phyloP scores from a whole-genome alignment of 30 jellyfish, hydroid and myxozoan species.

The Aurelia sp. region DNA sequence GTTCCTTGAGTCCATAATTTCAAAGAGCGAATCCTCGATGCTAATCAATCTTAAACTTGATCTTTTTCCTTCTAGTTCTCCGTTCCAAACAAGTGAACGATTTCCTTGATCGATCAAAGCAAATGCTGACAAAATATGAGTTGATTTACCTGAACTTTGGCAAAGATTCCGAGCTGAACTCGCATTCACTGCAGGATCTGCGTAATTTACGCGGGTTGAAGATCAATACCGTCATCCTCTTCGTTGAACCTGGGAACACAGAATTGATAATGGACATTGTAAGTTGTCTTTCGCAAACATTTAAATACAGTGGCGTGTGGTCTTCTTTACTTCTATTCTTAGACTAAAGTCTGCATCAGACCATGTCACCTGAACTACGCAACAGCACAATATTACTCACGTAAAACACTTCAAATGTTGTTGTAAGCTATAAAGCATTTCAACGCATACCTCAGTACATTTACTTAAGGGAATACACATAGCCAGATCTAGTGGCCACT shows the following conservation, averaged over 20 bases:
- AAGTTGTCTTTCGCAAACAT: not conserved
- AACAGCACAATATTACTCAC: no score
- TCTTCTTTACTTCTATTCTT: no score
- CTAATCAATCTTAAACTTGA: not conserved
- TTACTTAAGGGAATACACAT: no score
- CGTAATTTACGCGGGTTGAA: constrained; percentile 17
- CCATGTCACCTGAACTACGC: no score
- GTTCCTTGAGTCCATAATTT: no score
- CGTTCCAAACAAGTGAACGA: constrained; percentile 52
- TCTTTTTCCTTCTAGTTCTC: constrained; percentile 16
- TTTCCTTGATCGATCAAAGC: constrained; percentile 29
- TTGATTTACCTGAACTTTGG: constrained; percentile 54
- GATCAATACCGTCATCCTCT: constrained; percentile 37
- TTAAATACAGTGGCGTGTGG: no score
- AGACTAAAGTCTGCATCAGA: no score
- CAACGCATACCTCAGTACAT: no score
- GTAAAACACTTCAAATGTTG: no score
- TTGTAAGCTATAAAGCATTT: no score
- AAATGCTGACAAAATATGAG: constrained; percentile 9
- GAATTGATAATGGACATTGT: constrained; percentile 54
- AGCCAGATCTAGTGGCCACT: no score
- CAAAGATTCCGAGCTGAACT: constrained; percentile 18
- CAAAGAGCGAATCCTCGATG: no score
- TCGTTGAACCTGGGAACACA: constrained; percentile 25
- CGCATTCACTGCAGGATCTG: constrained; percentile 49